Conservation (phyloP, 1,140 invertebrate species). For the Colletes gigas region DNA sequence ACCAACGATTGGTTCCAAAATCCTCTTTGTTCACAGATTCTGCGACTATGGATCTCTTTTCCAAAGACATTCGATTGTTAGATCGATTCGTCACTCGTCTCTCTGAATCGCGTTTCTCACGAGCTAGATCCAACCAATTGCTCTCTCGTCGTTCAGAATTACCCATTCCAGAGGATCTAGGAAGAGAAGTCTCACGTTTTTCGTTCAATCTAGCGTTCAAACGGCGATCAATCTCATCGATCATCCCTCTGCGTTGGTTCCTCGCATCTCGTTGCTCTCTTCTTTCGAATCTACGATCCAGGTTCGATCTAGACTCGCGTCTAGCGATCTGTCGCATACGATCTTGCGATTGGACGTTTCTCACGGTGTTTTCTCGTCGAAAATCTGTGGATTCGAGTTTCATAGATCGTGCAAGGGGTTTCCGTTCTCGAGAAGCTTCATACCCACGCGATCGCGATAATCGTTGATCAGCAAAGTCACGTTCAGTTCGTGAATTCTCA, state of each 20-base stretch:
- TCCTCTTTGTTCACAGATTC: not conserved
- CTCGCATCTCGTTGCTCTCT: not conserved
- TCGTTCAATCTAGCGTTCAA: slow-evolving; percentile 3
- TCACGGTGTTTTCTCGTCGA: slow-evolving; percentile 17
- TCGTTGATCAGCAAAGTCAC: not conserved
- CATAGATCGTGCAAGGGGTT: slow-evolving; percentile 1
- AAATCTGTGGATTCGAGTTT: not conserved
- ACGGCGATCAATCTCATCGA: slow-evolving; percentile 7
- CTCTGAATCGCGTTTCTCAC: not conserved
- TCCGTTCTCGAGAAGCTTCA: slow-evolving; percentile 19
- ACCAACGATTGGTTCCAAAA: not conserved
- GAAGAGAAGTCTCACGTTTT: not conserved
- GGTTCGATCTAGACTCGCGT: slow-evolving; percentile 6
- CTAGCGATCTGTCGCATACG: slow-evolving; percentile 1
- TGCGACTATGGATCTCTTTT: not conserved
- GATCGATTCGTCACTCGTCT: not conserved
- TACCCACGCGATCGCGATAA: not conserved
- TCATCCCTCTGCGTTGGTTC: slow-evolving; percentile 26
- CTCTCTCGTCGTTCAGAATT: not conserved
- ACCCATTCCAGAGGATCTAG: not conserved
- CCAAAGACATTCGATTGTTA: too few species aligned
- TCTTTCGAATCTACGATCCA: not conserved
- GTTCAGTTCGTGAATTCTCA: not conserved
- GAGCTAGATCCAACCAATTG: too few species aligned
- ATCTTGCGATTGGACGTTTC: not conserved